Base-by-base conservation (phyloP, 2,888 invertebrate genomes). In the Abscondita cerata region DNA sequence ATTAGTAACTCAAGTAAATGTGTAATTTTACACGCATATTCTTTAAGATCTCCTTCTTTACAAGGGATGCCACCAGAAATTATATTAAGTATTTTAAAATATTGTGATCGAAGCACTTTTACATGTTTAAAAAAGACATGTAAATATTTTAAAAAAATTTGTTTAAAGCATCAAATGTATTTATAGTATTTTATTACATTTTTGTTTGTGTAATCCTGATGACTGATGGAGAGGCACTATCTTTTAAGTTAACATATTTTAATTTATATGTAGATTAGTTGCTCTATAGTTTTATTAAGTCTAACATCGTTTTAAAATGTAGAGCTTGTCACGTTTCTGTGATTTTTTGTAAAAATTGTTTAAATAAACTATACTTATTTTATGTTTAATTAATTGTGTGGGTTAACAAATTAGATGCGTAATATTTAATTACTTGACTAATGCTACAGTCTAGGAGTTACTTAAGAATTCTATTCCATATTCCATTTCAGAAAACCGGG, bases 61-160 rank as follows among this genome's bases (percentile, higher is more conserved):
- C 69, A 73, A 44, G 74, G 78, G 44, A 64, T 83, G 51, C 83
- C 83, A 4, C 62, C 67, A 0, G 83, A 83, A 72, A 60, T 83
- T 41, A 38, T 40, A 11, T 25, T 18, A 9, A 25, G 46, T 8
- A 58, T 58, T 31, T 12, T 40, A 15, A 34, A 52, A 36, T 46
- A 52, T 34, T 58, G 52, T 19, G 52, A 52, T 46, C 25, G 11
- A 6, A 44, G 44, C 2, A 56, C 56, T 15, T n/a, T 41, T 9
- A 44, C 58, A 9, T 66, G 47, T 33, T 68, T 78, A 1, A 69
- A 73, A 18, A 56, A 67, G 46, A 73, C 73, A n/a, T 75, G 68
- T 47, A 68, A 56, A 8, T 69, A 69, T 55, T 77, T 78, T 52
- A 46, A 66, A 13, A 33, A 67, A 40, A 62, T 78, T 20, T 64